A percentile compares a stretch with the other conserved stretches of the same genome.
Evolutionary conservation across 2,797 vertebrate genomes (phyloP).

Genomic region (Ispidina picta): DNA sequence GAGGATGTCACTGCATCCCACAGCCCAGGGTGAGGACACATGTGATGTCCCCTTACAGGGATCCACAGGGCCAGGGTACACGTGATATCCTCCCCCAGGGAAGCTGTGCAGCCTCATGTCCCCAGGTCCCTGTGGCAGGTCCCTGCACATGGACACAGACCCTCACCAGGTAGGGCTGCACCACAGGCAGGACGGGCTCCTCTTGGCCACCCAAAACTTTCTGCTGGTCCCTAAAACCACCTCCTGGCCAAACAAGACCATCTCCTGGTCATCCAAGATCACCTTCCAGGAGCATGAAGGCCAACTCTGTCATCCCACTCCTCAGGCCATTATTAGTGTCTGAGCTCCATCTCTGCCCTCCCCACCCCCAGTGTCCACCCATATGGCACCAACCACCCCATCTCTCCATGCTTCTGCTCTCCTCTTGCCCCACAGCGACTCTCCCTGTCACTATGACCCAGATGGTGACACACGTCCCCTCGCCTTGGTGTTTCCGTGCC

Average conservation of each 20-base stretch:
- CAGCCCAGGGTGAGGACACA: neutral
- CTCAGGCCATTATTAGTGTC: neutral
- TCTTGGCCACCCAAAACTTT: neutral
- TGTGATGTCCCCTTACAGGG: neutral
- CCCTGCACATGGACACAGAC: neutral
- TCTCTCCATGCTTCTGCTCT: neutral
- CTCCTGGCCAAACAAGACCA: neutral
- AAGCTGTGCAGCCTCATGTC: neutral
- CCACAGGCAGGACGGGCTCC: neutral
- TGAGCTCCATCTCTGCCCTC: neutral
- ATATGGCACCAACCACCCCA: neutral
- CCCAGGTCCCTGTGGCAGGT: neutral
- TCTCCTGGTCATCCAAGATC: neutral
- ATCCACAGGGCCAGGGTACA: neutral
- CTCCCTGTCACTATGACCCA: neutral
- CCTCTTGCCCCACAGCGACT: neutral
- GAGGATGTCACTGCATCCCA: neutral
- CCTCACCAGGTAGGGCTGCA: neutral
- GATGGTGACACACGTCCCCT: accelerated
- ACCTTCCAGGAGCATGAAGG: neutral
- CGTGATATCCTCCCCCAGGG: neutral
- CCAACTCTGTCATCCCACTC: neutral
- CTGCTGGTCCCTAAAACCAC: neutral
- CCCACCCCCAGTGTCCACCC: accelerated
- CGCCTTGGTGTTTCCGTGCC: neutral